A percentile compares a stretch with the other conserved stretches of the same genome.
Conservation (phyloP, 2,888 invertebrate genomes). For the Tetanocera ferruginea region DNA sequence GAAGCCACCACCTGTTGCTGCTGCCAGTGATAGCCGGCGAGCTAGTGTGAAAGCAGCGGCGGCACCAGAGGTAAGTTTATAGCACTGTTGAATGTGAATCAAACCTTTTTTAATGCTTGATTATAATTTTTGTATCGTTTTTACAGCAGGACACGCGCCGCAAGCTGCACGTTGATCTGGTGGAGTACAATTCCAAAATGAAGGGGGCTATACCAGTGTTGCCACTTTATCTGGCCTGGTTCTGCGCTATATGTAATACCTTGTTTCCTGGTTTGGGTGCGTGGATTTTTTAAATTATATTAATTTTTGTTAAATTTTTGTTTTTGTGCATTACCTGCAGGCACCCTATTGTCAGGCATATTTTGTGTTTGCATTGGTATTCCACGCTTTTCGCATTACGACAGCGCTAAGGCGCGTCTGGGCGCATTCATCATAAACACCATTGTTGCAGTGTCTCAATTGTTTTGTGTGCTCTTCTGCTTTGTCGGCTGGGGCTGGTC, state of each 20-base stretch:
- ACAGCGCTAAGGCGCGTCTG: slow-evolving; percentile 81
- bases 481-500: slow-evolving; percentile 99
- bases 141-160: slow-evolving; percentile 80
- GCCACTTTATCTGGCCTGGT: slow-evolving; percentile 87
- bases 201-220: slow-evolving; percentile 93
- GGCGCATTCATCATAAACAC: slow-evolving; percentile 88
- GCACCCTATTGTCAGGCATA: slow-evolving; percentile 89
- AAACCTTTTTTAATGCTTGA: background rate
- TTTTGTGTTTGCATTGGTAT: slow-evolving; percentile 91
- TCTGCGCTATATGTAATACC: slow-evolving; percentile 87
- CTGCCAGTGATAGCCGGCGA: slow-evolving; percentile 72
- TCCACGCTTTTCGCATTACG: slow-evolving; percentile 86
- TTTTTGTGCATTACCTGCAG: slow-evolving; percentile 72
- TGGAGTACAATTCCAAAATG: slow-evolving; percentile 89
- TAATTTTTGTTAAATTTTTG: background rate
- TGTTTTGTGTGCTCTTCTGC: slow-evolving; percentile 94
- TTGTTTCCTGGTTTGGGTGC: slow-evolving; percentile 84
- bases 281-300: background rate
- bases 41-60: slow-evolving; percentile 76
- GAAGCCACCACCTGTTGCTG: slow-evolving; percentile 56
- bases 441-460: slow-evolving; percentile 88
- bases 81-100: background rate
- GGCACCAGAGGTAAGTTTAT: slow-evolving; percentile 70
- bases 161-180: slow-evolving; percentile 82
- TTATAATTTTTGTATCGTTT: slow-evolving; percentile 18